Base-by-base conservation (phyloP, 2,797 vertebrate species). In the Thalassophryne amazonica region DNA sequence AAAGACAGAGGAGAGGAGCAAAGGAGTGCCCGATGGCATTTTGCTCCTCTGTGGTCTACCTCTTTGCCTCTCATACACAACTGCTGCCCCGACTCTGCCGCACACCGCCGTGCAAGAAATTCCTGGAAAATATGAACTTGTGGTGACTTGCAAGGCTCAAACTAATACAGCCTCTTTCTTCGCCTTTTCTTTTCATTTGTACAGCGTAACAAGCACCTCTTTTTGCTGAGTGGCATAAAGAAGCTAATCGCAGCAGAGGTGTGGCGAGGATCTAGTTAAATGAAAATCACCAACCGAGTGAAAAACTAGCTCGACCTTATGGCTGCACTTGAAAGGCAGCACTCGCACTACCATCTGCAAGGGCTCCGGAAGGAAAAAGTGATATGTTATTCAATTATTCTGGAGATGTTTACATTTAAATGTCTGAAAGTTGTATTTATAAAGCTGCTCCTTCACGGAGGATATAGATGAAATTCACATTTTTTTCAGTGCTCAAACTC, bases 111-210 rank as follows among this genome's bases (percentile, higher is more conserved):
- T 66, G 78, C 63, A 77, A 74, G 57, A 74, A 85, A 91, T 92
- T 92, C 90, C 88, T 81, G 87, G 86, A 89, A 89, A 91, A 89
- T 73, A 85, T 80, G 60, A 85, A 87, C 90, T 73, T 91, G 91
- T 88, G 73, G 84, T 39, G 81, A 91, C 90, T 88, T 90, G 90
- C 78, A 50, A 61, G 58, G 75, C 76, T 81, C 68, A 77, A 69
- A 74, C 84, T 77, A 79, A 88, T 80, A 71, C 83, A 80, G 65
- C 69, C 54, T 58, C 65, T 76, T 33, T 10, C 50, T 25, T 29
- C 49, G 21, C 2, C 29, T 53, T n/a, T 29, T 61, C 39, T 55
- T 69, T 60, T 60, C 41, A 74, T 76, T 81, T 80, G 63, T 79
- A 29, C 72, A 50, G 69, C 53, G 71, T 81, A 86, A 83, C 69